A percentile compares a stretch with the other conserved stretches of the same genome.
Conservation (phyloP, 2,797 vertebrate species). For the Scolopax bukidnonensis region DNA sequence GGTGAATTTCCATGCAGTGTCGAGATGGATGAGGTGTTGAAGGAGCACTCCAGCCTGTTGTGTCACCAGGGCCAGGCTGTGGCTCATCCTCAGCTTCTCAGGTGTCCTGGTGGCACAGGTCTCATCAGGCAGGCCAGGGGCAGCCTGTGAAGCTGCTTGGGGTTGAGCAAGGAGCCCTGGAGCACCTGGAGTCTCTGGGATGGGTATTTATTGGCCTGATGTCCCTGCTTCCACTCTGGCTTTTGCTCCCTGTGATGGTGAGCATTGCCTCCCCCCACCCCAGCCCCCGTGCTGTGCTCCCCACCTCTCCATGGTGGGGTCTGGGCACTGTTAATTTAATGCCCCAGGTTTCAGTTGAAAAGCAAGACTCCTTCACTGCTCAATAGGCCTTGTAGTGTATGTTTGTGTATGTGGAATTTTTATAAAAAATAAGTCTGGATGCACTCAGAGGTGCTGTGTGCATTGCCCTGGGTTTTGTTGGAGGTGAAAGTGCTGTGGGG, state of each 20-base stretch:
- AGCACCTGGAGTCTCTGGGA: not conserved
- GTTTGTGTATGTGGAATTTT: not conserved
- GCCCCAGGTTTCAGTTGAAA: not conserved
- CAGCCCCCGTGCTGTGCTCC: accelerated
- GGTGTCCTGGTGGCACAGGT: not conserved
- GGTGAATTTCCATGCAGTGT: accelerated
- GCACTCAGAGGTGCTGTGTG: not conserved
- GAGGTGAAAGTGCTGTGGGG: not conserved
- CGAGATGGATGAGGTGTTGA: accelerated
- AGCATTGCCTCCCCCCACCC: not conserved
- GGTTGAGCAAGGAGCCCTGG: not conserved
- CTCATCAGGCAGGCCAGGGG: accelerated
- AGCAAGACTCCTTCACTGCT: not conserved
- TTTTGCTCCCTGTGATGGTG: accelerated
- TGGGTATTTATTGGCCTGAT: not conserved
- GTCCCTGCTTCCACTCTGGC: not conserved
- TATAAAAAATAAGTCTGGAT: not conserved
- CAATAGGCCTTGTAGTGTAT: not conserved
- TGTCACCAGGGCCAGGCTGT: not conserved
- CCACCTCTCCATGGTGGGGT: accelerated
- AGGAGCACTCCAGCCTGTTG: accelerated
- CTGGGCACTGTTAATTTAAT: not conserved
- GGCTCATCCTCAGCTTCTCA: accelerated
- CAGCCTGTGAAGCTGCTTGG: not conserved
- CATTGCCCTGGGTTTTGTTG: not conserved